Base-by-base conservation (phyloP, 2,113 vertebrate species). In the Laticauda colubrina region DNA sequence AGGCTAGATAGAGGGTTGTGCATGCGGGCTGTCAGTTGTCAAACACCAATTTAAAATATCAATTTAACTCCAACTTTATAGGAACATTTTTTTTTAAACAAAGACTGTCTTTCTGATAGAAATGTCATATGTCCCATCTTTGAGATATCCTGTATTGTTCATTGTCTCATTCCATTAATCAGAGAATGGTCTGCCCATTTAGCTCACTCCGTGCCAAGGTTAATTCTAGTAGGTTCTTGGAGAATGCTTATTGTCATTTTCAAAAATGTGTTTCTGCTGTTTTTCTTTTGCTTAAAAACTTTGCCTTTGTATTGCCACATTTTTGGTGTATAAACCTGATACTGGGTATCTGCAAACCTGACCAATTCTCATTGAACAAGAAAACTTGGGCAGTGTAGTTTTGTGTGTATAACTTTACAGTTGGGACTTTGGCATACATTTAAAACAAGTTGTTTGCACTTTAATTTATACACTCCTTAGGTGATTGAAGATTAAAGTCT, bases 231-330 rank as follows among this genome's bases (percentile, higher is more conserved):
- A 92, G 12, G 34, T 95, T 94, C 64, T 64, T 90, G 87, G 88
- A 94, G 29, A 55, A 85, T 93, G 88, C 89, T 88, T 87, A 91
- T 92, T 93, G 91, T 57, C 92, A 96, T 92, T 88, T 95, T 85
- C 54, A 93, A 81, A 93, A 96, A 85, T 93, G 59, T 96, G 93
- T 93, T 91, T 88, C 61, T 96, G 95, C 91, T 87, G 39, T 94
- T 87, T 87, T 26, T 69, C 94, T 51, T 93, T 93, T 90, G 48
- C 93, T 89, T 94, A 92, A 57, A 87, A 90, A 93, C 59, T 88
- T 24, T 95, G 88, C 90, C 59, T 88, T 81, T 92, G 56, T 89
- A 54, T 94, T 94, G n/a, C 24, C 93, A 5, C 75, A 21, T 81
- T n/a, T 93, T 86, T 86, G 55, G 94, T 5, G 89, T 5, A 93